Conservation (phyloP, 2,113 vertebrate genomes). For the Rhinoderma darwinii region DNA sequence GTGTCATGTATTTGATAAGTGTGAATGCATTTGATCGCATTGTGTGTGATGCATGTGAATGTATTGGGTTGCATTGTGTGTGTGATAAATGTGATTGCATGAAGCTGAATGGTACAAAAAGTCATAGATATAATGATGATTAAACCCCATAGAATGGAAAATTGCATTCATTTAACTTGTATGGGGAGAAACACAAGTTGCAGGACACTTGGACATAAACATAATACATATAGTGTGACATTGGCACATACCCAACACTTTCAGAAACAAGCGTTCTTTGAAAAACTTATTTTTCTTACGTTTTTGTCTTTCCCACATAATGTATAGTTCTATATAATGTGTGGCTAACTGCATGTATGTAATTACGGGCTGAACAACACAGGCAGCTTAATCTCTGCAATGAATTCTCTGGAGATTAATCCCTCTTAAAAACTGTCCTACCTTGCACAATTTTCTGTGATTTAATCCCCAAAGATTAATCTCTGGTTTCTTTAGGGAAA, state of each 20-base stretch:
- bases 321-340: background rate
- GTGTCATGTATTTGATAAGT: background rate
- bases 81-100: background rate
- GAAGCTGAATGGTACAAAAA: no score
- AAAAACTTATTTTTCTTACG: background rate
- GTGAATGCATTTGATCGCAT: background rate
- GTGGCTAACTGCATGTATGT: background rate
- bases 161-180: no score
- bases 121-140: no score
- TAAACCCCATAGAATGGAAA: no score
- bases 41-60: background rate
- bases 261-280: no score
- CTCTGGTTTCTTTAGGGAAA: slow-evolving; percentile 2
- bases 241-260: background rate
- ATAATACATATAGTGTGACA: background rate
- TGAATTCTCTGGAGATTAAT: slow-evolving; percentile 10
- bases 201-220: no score
- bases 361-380: slow-evolving; percentile 4
- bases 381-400: background rate
- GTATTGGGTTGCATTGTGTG: background rate
- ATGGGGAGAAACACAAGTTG: no score
- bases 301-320: background rate
- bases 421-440: background rate
- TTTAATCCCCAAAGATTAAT: slow-evolving; percentile 19
- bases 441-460: background rate